These are phyloP conservation scores for Tenualosa thibaudeaui DNA, from an alignment of 2,797 vertebrate species.

Conservation along the genomic window DNA sequence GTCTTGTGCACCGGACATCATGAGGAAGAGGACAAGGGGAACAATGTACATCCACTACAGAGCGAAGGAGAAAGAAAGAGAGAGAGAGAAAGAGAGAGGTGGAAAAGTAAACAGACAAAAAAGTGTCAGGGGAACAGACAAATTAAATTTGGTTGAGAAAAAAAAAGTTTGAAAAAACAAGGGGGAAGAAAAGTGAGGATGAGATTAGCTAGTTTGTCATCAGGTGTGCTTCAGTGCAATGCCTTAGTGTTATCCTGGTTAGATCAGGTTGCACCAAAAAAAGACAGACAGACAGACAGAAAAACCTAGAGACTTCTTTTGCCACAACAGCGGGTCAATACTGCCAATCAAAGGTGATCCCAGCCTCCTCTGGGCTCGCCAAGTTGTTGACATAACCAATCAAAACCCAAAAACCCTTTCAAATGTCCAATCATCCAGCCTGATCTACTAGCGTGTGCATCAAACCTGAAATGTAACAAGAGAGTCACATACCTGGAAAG, in stretches of 20 bases:
- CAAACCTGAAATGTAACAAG: not conserved
- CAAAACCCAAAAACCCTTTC: not conserved
- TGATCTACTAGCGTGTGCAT: slow-evolving; percentile 14
- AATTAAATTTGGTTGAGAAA: not conserved
- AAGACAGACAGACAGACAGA: not conserved
- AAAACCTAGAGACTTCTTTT: not conserved
- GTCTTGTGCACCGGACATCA: slow-evolving; percentile 94
- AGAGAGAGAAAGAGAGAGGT: slow-evolving; percentile 8
- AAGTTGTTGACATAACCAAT: not conserved
- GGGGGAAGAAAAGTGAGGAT: not conserved
- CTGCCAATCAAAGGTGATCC: slow-evolving; percentile 3
- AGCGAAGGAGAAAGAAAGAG: slow-evolving; percentile 35
- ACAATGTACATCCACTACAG: slow-evolving; percentile 96
- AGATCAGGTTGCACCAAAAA: slow-evolving; percentile 1
- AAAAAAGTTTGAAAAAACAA: not conserved
- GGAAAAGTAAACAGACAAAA: slow-evolving; percentile 1
- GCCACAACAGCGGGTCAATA: not conserved
- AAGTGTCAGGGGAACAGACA: slow-evolving; percentile 19
- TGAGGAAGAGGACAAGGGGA: slow-evolving; percentile 90
- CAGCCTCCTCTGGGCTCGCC: not conserved
- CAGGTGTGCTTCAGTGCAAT: slow-evolving; percentile 14
- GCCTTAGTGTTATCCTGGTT: slow-evolving; percentile 16
- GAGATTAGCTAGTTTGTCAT: slow-evolving; percentile 12
- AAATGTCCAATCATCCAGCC: not conserved
- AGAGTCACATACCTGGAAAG: not conserved